Conservation (phyloP, 2,113 vertebrate species). For the Pygoscelis antarcticus region DNA sequence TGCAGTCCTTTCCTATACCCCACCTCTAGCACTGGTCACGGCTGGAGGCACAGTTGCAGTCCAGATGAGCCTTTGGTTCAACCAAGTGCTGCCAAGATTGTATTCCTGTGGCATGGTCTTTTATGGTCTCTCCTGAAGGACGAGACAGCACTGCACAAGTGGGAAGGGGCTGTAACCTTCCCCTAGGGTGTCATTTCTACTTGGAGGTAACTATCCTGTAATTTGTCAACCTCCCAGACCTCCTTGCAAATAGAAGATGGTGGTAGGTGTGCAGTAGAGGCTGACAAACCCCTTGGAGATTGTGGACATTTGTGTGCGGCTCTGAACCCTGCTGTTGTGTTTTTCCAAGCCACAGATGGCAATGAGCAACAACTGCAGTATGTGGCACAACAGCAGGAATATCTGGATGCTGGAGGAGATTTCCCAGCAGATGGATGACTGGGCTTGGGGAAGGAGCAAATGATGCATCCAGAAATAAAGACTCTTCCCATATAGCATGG, state of each 20-base stretch:
- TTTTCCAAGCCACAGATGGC: not conserved
- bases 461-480: not conserved
- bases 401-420: not conserved
- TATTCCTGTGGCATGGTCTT: not conserved
- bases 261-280: not conserved
- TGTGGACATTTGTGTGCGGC: not conserved
- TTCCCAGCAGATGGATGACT: not conserved
- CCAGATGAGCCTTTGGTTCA: not conserved
- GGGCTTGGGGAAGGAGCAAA: not conserved
- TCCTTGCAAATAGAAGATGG: not conserved
- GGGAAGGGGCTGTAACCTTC: not conserved
- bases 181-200: not conserved
- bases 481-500: not conserved
- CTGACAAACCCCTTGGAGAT: not conserved
- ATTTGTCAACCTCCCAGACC: not conserved
- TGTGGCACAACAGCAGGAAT: not conserved
- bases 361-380: not conserved
- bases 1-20: not conserved
- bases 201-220: not conserved
- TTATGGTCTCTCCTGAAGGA: not conserved
- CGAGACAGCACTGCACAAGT: not conserved
- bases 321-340: not conserved
- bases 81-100: not conserved
- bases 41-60: not conserved
- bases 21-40: not conserved